phyloP scores from a whole-genome alignment of 1,140 invertebrate species.

The Hyphantria cunea region DNA sequence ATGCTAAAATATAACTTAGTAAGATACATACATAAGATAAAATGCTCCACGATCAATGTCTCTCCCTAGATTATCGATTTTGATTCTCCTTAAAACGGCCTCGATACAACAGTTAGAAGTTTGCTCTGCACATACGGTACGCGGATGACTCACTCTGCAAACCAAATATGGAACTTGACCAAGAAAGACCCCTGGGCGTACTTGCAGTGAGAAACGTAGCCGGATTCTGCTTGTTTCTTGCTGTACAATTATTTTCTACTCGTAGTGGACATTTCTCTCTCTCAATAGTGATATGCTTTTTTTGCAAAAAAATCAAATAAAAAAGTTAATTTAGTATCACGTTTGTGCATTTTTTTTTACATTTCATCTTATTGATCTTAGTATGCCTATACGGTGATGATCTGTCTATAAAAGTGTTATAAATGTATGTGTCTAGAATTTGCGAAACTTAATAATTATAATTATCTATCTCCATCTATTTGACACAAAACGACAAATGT shows the following conservation, averaged over 20 bases:
- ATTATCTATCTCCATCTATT: no score
- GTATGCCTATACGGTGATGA: no score
- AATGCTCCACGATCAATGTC: slow-evolving; percentile 24
- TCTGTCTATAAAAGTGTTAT: no score
- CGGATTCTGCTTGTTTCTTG: slow-evolving; percentile 41
- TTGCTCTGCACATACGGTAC: slow-evolving; percentile 17
- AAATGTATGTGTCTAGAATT: background rate
- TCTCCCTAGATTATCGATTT: slow-evolving; percentile 21
- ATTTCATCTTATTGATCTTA: no score
- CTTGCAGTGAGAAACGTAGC: slow-evolving; percentile 40
- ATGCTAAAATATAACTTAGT: slow-evolving; percentile 16
- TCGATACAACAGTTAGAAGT: slow-evolving; percentile 28
- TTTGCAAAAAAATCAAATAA: background rate
- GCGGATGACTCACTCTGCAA: slow-evolving; percentile 36
- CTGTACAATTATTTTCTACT: slow-evolving; percentile 25
- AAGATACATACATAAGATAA: slow-evolving; percentile 26
- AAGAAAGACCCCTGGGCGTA: slow-evolving; percentile 41
- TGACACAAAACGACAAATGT: slow-evolving; percentile 53
- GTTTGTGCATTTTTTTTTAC: background rate
- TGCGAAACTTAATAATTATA: slow-evolving; percentile 14
- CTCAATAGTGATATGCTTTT: background rate
- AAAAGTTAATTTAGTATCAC: background rate
- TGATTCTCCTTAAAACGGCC: slow-evolving; percentile 28
- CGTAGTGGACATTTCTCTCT: slow-evolving; percentile 18
- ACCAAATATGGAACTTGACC: slow-evolving; percentile 54